Conservation (phyloP, 2,113 vertebrate genomes). For the cat (Felis catus) region F.catus_Fca126_mat1.0 CM031419.1:93666501-93667000, state of each 20-base stretch:
- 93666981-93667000: too few relatives aligned
- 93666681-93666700: too few relatives aligned
- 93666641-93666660: not conserved
- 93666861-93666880: not conserved
- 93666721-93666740: not conserved
- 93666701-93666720: not conserved
- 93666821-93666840: slow-evolving; percentile 11
- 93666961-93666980: too few relatives aligned
- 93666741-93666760: not conserved
- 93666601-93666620: not conserved
- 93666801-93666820: not conserved
- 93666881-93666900: not conserved
- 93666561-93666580: not conserved
- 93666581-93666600: not conserved
- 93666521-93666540: not conserved
- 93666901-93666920: not conserved
- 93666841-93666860: not conserved
- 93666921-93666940: not conserved
- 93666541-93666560: not conserved
- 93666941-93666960: not conserved
- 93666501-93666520: not conserved
- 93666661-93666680: not conserved
- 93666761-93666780: not conserved
- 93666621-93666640: not conserved
- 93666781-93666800: not conserved